Evolutionary conservation across 2,888 invertebrate genomes (phyloP), one percentile per base, ranked within the genome.

Genomic region (Euphydryas editha): DNA sequence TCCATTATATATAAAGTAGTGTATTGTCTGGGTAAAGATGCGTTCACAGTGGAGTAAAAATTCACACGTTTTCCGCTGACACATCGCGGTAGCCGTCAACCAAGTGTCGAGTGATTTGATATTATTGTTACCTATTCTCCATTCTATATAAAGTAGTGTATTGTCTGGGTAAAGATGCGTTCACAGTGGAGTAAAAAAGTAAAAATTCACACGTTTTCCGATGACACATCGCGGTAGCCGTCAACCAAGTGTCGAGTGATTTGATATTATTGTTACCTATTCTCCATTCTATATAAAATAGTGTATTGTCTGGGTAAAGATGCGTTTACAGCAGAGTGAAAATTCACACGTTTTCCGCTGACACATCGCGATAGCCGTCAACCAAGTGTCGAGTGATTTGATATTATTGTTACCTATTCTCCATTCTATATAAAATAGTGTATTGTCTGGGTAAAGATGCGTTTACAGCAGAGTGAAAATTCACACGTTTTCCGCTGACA

Each of bases 171-270:
- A 39, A 7, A 36, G 5, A 36, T 36, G 36, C 36, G 36, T 36
- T n/a, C n/a, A n/a, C n/a, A n/a, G n/a, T n/a, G n/a, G n/a, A n/a
- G n/a, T n/a, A n/a, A n/a, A n/a, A n/a, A n/a, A n/a, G n/a, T n/a
- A n/a, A n/a, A n/a, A n/a, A n/a, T n/a, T n/a, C n/a, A n/a, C 99
- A 99, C 92, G 98, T 98, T 57, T 99, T 99, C 92, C 95, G 98
- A 67, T 99, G 99, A 89, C 97, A 98, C 84, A 97, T 98, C 81
- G 96, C 97, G 36, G 98, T 99, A 85, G 98, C 98, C 46, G 98
- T 99, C 81, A 95, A 93, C 67, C 94, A 95, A 86, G 95, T 96
- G 57, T 95, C 95, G 76, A 94, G 95, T 95, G 83, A 93, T 93
- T 92, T 39, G 7, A 7, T 10, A n/a, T n/a, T n/a, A n/a, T n/a